Evolutionary conservation across 2,113 vertebrate genomes (phyloP), one percentile per base, ranked within the genome.

Genomic region (Dicerorhinus sumatrensis): DNA sequence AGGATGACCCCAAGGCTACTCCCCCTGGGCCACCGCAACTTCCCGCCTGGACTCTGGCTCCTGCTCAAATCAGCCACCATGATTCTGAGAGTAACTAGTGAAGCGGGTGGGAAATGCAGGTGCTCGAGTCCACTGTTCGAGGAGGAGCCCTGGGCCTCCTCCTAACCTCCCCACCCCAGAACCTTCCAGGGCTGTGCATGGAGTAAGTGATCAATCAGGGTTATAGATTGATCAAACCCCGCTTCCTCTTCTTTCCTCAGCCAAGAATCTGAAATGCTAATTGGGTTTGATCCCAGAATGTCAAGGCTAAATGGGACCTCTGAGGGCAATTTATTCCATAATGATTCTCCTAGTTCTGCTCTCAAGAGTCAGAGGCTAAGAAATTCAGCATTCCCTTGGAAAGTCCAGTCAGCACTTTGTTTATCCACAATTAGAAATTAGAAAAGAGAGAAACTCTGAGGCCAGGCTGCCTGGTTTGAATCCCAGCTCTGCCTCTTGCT

Each of bases 1-100:
- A 96, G 56, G 89, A 84, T 42, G 20, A 11, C 23, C 58, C 17
- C 69, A 65, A 95, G 89, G 82, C 54, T 92, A 87, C 77, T 84
- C 56, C 5, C 33, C 62, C 20, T 12, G 17, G 62, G 21, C 36
- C 75, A 87, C 58, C 92, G 21, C 58, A 88, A 42, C 89, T 84
- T 92, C 48, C 21, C 27, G 3, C 31, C 67, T 96, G 77, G 21
- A 94, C 80, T 95, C 89, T 87, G 93, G n/a, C 51, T 97, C 77
- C 39, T 72, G 63, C 54, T 82, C 60, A 31, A 3, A 39, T 51
- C 27, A 56, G 69, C 48, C 72, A 51, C 60, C 36, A 33, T 33
- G 4, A 39, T 54, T 60, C 81, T 93, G 77, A 56, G 42, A 79
- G 80, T 46, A 79, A 80, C 62, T 21, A 18, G n/a, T 33, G 8